Evolutionary conservation across 2,888 invertebrate species (phyloP), one percentile per base, ranked within the genome.

Genomic region (Sphinx pinastri): DNA sequence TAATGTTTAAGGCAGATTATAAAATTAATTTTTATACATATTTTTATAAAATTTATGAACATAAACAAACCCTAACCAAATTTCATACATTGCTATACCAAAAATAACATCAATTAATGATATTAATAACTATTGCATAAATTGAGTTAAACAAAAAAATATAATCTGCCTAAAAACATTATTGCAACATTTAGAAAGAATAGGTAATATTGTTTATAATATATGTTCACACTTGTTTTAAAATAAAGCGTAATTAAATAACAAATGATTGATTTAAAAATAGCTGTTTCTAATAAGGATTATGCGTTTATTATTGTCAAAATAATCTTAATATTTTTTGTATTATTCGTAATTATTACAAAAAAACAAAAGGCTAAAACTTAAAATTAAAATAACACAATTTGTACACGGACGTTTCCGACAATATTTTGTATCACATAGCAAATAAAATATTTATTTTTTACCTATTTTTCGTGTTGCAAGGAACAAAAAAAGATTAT

Each of bases 1-100:
- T 63, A 25, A 68, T 71, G 71, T 68, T 72, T 71, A 70, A 68
- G 63, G 71, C 71, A 72, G 70, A 71, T 55, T 49, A 68, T 57
- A 60, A 73, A 70, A 71, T 47, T 7, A 6, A 8, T 13, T 0
- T 25, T 19, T 12, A 10, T 16, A 55, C 16, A 11, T 10, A 55
- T 2, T 25, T 25, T 25, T 3, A 55, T n/a, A 55, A 55, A 55
- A 55, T 55, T 4, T 11, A 55, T 25, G 19, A 10, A 2, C 3
- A 55, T 2, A n/a, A 55, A 5, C 1, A n/a, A n/a, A n/a, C n/a
- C n/a, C n/a, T n/a, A 38, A 38, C 25, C 25, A 25, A 38, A 38
- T 38, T 38, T 38, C 38, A 0, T 0, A 38, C 38, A 38, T 38
- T 5, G 38, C 8, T 38, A 38, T 2, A 38, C 38, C 1, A 8